phyloP scores from a whole-genome alignment of 2,888 invertebrate species.

The Trilocha varians region DNA sequence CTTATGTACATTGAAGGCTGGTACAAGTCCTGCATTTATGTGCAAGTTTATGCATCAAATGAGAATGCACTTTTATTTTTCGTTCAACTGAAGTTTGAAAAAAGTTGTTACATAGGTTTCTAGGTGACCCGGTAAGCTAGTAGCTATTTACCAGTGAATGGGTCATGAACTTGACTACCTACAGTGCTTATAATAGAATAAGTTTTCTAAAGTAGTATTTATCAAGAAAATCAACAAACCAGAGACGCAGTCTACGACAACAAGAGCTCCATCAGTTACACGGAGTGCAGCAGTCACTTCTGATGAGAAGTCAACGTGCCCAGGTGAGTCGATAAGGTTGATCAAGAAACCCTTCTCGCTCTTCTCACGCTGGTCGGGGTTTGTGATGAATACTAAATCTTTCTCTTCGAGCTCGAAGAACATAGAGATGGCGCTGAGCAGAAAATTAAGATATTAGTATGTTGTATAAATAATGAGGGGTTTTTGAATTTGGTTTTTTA shows the following conservation, averaged over 20 bases:
- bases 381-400: slow-evolving; percentile 94
- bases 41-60: no score
- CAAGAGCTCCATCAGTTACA: slow-evolving; percentile 99
- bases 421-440: slow-evolving; percentile 96
- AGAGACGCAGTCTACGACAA: slow-evolving; percentile 99
- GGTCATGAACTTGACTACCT: no score
- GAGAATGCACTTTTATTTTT: no score
- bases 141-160: no score
- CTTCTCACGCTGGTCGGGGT: slow-evolving; percentile 92
- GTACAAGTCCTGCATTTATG: no score
- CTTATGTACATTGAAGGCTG: no score
- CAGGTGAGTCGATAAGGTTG: slow-evolving; percentile 99
- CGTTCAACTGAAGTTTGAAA: no score
- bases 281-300: slow-evolving; percentile 99
- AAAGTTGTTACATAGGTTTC: no score
- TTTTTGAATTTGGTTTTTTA: background rate
- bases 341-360: slow-evolving; percentile 97
- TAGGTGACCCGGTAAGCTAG: no score
- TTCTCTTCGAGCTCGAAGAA: slow-evolving; percentile 97
- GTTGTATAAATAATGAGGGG: background rate
- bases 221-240: slow-evolving; percentile 72
- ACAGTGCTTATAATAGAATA: no score
- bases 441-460: slow-evolving; percentile 5
- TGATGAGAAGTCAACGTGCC: slow-evolving; percentile 99
- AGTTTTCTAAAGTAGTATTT: slow-evolving; percentile 1